phyloP scores from a whole-genome alignment of 2,113 vertebrate species.

The Cyrtonyx montezumae region DNA sequence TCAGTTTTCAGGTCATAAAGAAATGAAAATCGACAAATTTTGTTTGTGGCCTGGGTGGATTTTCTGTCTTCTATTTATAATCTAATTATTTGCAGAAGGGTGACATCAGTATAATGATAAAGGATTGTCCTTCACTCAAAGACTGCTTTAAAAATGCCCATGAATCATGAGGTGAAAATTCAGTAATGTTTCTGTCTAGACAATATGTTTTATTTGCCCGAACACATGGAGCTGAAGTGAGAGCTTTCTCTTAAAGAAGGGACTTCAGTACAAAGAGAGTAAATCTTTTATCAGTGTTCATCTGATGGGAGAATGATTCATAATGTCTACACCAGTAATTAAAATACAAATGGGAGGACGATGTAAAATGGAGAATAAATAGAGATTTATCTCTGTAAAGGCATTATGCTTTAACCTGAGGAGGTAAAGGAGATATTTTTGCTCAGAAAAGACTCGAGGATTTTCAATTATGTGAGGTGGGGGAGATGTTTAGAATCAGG shows the following conservation, averaged over 20 bases:
- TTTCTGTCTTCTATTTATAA: not conserved
- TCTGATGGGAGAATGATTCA: not conserved
- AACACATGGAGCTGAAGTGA: not conserved
- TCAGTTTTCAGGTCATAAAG: not conserved
- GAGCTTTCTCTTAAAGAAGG: not conserved
- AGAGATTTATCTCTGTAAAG: not conserved
- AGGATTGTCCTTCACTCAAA: not conserved
- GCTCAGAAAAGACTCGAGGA: not conserved
- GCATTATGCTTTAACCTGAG: not conserved
- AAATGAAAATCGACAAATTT: not conserved
- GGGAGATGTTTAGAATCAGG: fast-evolving
- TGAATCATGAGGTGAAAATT: not conserved
- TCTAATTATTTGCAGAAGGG: not conserved
- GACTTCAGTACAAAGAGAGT: not conserved
- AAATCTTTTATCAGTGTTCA: not conserved
- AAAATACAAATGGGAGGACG: not conserved
- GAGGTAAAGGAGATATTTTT: not conserved
- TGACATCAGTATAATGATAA: not conserved
- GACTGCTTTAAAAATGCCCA: not conserved
- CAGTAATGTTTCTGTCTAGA: not conserved
- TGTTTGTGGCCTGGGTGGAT: not conserved
- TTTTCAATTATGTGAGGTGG: not conserved
- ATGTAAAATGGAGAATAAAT: not conserved
- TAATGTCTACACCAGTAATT: not conserved
- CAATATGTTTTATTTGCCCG: not conserved